These are phyloP conservation scores for Lepidocyrtinus sp. DNA, from an alignment of 2,888 invertebrate species.

Conservation along the genomic window DNA sequence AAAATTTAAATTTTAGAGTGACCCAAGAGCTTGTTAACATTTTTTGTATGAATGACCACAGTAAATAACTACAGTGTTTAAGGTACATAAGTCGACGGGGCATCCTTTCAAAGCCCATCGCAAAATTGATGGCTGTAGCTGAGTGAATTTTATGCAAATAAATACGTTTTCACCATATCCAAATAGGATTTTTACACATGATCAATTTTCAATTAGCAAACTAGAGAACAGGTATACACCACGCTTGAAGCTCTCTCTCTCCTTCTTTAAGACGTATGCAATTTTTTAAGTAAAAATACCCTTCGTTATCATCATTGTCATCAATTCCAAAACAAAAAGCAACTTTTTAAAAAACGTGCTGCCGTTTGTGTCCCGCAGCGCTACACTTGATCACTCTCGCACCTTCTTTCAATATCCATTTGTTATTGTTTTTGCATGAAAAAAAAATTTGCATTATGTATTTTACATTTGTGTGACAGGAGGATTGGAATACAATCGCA, in stretches of 20 bases:
- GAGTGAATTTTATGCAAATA: slow-evolving; percentile 36
- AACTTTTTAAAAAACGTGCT: neutral
- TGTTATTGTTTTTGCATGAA: neutral
- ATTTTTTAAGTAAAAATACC: neutral
- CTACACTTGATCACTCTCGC: neutral
- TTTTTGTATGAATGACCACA: no score
- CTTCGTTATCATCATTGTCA: neutral
- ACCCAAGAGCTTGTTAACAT: no score
- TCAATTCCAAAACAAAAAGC: neutral
- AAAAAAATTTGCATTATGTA: neutral
- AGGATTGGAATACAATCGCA: neutral
- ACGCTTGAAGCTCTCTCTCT: no score
- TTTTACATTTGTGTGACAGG: neutral
- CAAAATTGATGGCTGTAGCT: no score
- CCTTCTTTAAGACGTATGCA: no score
- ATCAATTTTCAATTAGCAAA: slow-evolving; percentile 52
- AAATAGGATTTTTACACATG: slow-evolving; percentile 46
- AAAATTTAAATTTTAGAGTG: no score
- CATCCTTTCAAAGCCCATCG: no score
- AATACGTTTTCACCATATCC: neutral
- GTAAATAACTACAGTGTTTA: no score
- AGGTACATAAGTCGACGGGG: no score
- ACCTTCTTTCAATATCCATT: neutral
- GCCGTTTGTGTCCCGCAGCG: neutral
- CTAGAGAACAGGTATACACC: no score